Evolutionary conservation across 2,113 vertebrate species (phyloP).

Genomic region (Petromus typicus): DNA sequence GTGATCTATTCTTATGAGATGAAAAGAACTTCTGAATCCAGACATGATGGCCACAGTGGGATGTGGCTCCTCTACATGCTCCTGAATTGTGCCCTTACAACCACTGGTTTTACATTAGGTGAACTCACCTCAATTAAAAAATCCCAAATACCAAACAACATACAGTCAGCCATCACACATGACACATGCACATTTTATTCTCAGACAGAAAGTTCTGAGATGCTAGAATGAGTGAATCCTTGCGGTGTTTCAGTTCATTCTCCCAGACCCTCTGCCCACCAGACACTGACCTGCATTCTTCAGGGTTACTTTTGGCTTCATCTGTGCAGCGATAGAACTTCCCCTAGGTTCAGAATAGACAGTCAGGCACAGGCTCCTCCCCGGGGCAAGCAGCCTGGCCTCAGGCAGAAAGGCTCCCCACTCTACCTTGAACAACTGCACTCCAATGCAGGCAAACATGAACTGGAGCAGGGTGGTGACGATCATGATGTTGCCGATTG

Average conservation of each 20-base stretch:
- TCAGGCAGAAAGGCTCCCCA: accelerated
- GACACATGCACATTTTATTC: not conserved
- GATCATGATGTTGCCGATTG: constrained; percentile 99
- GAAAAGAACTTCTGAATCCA: not conserved
- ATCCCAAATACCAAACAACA: not conserved
- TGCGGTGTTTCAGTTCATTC: not conserved
- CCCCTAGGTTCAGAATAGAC: constrained; percentile 87
- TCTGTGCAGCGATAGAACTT: constrained; percentile 99
- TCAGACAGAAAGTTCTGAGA: not conserved
- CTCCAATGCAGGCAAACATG: constrained; percentile 99
- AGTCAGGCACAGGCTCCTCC: not conserved
- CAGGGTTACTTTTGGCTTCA: constrained; percentile 95
- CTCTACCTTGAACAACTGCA: constrained; percentile 98
- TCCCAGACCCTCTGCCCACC: not conserved
- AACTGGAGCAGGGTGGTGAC: constrained; percentile 99
- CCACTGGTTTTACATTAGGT: not conserved
- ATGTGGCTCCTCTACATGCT: not conserved
- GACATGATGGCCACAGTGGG: not conserved
- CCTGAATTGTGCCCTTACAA: not conserved
- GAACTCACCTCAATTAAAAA: not conserved
- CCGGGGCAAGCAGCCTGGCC: not conserved
- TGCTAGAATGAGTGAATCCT: not conserved
- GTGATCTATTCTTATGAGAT: not conserved
- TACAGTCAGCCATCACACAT: not conserved
- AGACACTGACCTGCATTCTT: constrained; percentile 94